A percentile compares a stretch with the other conserved stretches of the same genome.
These are phyloP conservation scores for Phoebastria nigripes DNA, from an alignment of 2,797 vertebrate species.

Conservation along the genomic window DNA sequence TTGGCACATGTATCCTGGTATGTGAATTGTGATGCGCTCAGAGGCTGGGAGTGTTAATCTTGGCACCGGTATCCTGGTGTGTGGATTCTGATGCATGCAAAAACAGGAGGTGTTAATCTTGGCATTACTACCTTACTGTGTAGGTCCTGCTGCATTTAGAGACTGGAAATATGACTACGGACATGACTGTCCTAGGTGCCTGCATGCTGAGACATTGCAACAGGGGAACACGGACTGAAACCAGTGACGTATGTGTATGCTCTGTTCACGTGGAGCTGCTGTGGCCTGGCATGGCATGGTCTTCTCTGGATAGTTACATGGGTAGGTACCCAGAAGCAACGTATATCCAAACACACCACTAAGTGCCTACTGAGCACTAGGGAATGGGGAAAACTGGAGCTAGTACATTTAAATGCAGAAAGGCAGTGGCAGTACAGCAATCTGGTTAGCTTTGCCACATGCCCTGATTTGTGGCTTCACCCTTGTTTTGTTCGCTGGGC, in stretches of 20 bases:
- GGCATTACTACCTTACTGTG: neutral
- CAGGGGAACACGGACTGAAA: neutral
- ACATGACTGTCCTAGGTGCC: neutral
- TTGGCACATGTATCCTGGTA: neutral
- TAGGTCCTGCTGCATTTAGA: neutral
- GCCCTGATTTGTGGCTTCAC: neutral
- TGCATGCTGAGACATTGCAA: neutral
- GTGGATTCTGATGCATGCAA: neutral
- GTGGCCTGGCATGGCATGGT: neutral
- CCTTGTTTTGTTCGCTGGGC: neutral
- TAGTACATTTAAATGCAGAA: neutral
- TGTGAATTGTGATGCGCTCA: neutral
- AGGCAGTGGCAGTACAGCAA: neutral
- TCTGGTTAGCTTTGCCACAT: neutral
- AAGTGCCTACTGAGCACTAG: neutral
- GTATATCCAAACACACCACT: neutral
- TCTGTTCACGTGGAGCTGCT: neutral
- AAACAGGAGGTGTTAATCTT: constrained; percentile 31
- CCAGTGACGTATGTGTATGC: neutral
- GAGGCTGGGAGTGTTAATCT: constrained; percentile 30
- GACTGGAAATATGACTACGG: neutral
- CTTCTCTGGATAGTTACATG: neutral
- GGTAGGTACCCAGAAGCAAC: neutral
- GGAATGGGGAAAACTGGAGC: neutral
- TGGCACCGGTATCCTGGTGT: constrained; percentile 1